phyloP scores from a whole-genome alignment of 2,797 vertebrate genomes.

The Lophius americanus region DNA sequence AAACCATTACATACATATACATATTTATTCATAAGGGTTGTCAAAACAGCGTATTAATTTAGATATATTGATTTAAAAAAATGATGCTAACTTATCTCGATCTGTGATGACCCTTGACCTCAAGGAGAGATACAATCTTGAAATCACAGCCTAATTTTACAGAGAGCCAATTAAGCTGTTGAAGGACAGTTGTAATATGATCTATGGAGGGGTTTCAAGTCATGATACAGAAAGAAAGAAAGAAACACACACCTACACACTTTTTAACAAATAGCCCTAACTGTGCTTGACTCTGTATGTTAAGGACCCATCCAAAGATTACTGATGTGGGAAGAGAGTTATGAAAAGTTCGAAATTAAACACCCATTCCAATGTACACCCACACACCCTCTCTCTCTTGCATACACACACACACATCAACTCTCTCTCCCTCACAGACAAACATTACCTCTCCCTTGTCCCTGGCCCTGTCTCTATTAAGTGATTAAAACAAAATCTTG shows the following conservation, averaged over 20 bases:
- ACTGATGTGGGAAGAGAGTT: slow-evolving; percentile 71
- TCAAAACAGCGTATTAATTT: too few relatives aligned
- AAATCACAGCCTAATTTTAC: too few relatives aligned
- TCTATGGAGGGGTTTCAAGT: too few relatives aligned
- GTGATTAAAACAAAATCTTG: slow-evolving; percentile 66
- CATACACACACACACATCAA: slow-evolving; percentile 11
- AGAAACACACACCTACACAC: slow-evolving; percentile 40
- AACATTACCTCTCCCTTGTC: slow-evolving; percentile 41
- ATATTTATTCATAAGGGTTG: too few relatives aligned
- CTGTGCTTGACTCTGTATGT: slow-evolving; percentile 80
- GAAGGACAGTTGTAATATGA: too few relatives aligned
- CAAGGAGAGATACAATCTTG: too few relatives aligned
- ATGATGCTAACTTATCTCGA: too few relatives aligned
- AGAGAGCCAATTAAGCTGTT: too few relatives aligned
- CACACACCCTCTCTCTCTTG: slow-evolving; percentile 4
- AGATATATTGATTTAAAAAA: too few relatives aligned
- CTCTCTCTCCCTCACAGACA: not conserved
- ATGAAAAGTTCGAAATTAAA: slow-evolving; percentile 73
- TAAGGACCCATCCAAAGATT: slow-evolving; percentile 76
- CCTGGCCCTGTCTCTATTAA: slow-evolving; percentile 47
- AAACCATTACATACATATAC: too few relatives aligned
- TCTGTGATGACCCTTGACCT: too few relatives aligned
- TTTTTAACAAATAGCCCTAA: slow-evolving; percentile 76
- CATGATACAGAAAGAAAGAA: not conserved
- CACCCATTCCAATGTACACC: slow-evolving; percentile 61